These are phyloP conservation scores for Galeopterus variegatus DNA, from an alignment of 2,113 vertebrate genomes.

Conservation along the genomic window DNA sequence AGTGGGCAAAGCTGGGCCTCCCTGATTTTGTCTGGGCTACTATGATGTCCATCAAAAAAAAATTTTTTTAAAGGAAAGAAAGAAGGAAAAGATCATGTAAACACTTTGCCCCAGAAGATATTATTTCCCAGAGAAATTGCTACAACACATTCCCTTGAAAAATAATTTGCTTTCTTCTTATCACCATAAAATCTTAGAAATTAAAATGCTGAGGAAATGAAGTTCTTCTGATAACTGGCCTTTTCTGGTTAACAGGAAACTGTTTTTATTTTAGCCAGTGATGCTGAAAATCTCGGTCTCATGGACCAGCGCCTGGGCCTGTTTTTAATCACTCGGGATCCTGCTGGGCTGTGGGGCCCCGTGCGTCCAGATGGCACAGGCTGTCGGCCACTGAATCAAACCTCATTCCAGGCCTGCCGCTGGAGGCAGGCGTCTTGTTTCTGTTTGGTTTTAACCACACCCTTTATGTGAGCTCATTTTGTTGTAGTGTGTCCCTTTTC, in stretches of 20 bases:
- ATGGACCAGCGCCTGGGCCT: background rate
- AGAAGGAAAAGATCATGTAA: background rate
- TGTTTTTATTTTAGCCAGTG: constrained; percentile 55
- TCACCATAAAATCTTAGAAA: constrained; percentile 38
- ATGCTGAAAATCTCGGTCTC: constrained; percentile 56
- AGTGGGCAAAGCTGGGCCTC: accelerated
- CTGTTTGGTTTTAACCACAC: background rate
- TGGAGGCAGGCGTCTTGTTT: background rate
- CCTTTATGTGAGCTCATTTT: background rate
- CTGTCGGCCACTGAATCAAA: background rate
- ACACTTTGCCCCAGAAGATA: background rate
- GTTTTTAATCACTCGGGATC: constrained; percentile 36
- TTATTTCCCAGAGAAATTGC: constrained; percentile 36
- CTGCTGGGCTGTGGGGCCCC: background rate
- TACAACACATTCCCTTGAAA: background rate
- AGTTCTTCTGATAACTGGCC: constrained; percentile 41
- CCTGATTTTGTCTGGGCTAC: background rate
- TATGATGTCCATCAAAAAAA: background rate
- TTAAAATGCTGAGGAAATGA: constrained; percentile 17
- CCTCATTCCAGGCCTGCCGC: background rate
- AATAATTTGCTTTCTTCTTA: constrained; percentile 50
- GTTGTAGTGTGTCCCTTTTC: background rate
- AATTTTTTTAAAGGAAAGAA: no score
- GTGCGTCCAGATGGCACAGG: background rate
- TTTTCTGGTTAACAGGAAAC: constrained; percentile 38